A percentile compares a stretch with the other conserved stretches of the same genome.
These are phyloP conservation scores for Heliocidaris tuberculata DNA, from an alignment of 35 echinoderm and acorn worm species.

Conservation along the genomic window DNA sequence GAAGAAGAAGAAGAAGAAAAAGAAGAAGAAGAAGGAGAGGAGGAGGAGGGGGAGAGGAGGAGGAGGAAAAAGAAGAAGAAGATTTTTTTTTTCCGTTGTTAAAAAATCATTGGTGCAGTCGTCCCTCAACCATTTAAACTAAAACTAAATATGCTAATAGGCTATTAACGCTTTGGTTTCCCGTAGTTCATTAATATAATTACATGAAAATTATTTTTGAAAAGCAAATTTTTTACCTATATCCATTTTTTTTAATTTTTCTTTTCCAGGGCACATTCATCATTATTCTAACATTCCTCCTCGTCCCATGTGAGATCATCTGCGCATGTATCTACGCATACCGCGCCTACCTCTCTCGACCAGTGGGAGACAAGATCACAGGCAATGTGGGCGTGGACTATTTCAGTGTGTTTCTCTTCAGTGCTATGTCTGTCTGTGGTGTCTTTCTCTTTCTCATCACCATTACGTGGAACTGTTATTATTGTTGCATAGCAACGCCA, in stretches of 20 bases:
- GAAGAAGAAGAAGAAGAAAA: too few species aligned
- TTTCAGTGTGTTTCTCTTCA: constrained; percentile 34
- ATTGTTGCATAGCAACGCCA: constrained; percentile 42
- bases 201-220: too few species aligned
- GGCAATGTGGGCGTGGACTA: neutral
- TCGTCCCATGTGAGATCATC: constrained; percentile 30
- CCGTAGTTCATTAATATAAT: too few species aligned
- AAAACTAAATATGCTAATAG: too few species aligned
- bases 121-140: too few species aligned
- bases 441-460: constrained; percentile 4
- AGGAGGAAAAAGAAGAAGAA: too few species aligned
- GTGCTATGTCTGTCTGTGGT: constrained; percentile 9
- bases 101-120: too few species aligned
- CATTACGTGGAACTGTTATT: constrained; percentile 35
- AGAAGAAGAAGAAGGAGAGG: too few species aligned
- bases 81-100: too few species aligned
- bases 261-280: constrained; percentile 20
- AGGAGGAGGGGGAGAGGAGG: too few species aligned
- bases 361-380: neutral
- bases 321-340: constrained; percentile 47
- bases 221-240: too few species aligned
- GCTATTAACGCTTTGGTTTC: too few species aligned
- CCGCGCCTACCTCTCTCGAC: constrained; percentile 27
- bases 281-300: neutral
- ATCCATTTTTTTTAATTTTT: neutral